Percentiles rank a stretch among this genome's conserved stretches.
phyloP scores from a whole-genome alignment of 2,888 invertebrate species.

The Eremobia ochroleuca region DNA sequence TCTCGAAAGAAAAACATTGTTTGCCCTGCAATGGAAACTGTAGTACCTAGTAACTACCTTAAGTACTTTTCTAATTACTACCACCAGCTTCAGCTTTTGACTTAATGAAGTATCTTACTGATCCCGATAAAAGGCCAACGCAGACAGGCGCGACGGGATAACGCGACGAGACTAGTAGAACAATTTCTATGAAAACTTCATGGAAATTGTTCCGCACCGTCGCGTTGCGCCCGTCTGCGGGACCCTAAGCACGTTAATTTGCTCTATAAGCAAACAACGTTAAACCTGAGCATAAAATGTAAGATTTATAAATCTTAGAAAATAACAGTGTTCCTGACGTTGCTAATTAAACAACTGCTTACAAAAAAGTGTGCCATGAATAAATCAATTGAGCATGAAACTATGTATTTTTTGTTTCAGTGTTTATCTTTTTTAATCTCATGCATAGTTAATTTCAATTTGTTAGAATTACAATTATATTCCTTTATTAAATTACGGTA shows the following conservation, averaged over 20 bases:
- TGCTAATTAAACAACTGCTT: constrained; percentile 43
- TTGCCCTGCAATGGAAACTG: not conserved
- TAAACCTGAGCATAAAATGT: constrained; percentile 18
- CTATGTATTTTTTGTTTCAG: constrained; percentile 43
- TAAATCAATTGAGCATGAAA: constrained; percentile 59
- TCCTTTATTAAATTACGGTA: constrained; percentile 40
- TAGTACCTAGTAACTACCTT: not conserved
- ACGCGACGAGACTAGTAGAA: not conserved
- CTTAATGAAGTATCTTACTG: not conserved
- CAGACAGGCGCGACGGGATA: not conserved
- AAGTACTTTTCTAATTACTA: not conserved
- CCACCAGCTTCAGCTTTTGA: not conserved
- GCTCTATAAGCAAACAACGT: not conserved
- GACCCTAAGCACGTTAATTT: constrained; percentile 4
- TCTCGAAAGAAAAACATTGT: not conserved
- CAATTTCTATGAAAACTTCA: not conserved
- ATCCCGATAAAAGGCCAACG: not conserved
- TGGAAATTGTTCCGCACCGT: not conserved
- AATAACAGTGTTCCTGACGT: constrained; percentile 43
- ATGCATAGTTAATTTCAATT: constrained; percentile 56
- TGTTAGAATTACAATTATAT: constrained; percentile 19
- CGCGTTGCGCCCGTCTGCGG: not conserved
- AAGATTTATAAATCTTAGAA: constrained; percentile 40
- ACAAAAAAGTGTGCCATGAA: constrained; percentile 52
- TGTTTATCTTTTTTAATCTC: constrained; percentile 50